Evolutionary conservation across 2,113 vertebrate genomes (phyloP).

Genomic region (Elephas maximus): DNA sequence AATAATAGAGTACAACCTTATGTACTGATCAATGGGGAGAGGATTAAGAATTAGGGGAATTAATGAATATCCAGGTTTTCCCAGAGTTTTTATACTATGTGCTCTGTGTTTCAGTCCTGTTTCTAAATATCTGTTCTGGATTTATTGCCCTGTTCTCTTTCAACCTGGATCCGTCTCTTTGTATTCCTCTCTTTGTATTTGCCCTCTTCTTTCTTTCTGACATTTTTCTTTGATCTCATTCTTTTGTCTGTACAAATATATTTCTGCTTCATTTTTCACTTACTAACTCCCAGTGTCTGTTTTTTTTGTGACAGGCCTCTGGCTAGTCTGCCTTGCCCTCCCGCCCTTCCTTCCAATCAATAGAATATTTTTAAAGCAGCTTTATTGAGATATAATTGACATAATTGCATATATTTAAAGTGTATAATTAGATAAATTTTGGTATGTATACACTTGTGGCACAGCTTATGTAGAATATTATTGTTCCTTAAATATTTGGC

Average conservation of each 20-base stretch:
- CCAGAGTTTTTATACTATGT: not conserved
- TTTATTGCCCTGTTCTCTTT: not conserved
- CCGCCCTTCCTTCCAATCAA: not conserved
- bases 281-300: not conserved
- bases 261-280: not conserved
- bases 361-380: slow-evolving; percentile 21
- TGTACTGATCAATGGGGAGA: not conserved
- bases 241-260: not conserved
- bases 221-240: slow-evolving; percentile 49
- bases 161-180: not conserved
- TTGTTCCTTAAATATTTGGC: slow-evolving; percentile 12
- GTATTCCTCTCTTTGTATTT: not conserved
- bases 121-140: not conserved
- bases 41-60: not conserved
- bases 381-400: slow-evolving; percentile 25
- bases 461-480: not conserved
- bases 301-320: not conserved
- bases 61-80: not conserved
- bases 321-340: not conserved
- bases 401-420: not conserved
- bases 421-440: not conserved
- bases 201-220: not conserved
- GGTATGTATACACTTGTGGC: not conserved
- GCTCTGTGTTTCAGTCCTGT: not conserved
- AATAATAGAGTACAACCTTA: not conserved